Base-by-base conservation (phyloP, 2,888 invertebrate genomes). In the Cheilosia soror region DNA sequence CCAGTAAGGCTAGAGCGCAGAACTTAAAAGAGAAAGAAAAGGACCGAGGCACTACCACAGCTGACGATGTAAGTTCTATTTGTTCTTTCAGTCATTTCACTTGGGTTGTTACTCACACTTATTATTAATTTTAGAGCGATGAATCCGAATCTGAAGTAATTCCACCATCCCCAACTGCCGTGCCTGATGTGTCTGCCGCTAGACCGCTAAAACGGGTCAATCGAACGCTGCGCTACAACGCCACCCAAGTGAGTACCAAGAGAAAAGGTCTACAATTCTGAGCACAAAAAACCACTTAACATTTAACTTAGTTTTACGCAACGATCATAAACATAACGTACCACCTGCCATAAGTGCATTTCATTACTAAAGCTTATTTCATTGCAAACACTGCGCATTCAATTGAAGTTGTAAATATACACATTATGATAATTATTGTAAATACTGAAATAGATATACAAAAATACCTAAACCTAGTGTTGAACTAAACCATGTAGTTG, bases 91-190 rank as follows among this genome's bases (percentile, higher is more conserved):
- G n/a, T 13, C n/a, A 13, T 15, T 5, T 9, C 15, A 6, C 37
- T n/a, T 4, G 0, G 7, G n/a, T 4, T 25, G n/a, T 20, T 27
- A 37, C 53, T 49, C 27, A 11, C 15, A 13, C 37, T 51, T 51
- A 20, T 29, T 47, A n/a, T 13, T 29, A 9, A 9, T 29, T 80
- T 4, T 57, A 91, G 90, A 85, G 73, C 2, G 87, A 90, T 58
- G 81, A 86, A 25, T 89, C 90, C 0, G 91, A 91, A 25, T 89
- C 90, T 0, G 91, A 91, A 6, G 88, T 90, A 6, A 90, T 91
- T 76, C 89, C 88, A 2, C 88, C 89, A n/a, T 91, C 91, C 4
- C 91, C 91, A 11, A 88, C 88, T 7, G 71, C 84, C 2, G 80
- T 80, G 4, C 58, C 31, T 13, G 77, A 49, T 0, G 40, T 27